These are phyloP conservation scores for Ridgeia piscesae DNA, from an alignment of 1,140 invertebrate species.

Conservation along the genomic window DNA sequence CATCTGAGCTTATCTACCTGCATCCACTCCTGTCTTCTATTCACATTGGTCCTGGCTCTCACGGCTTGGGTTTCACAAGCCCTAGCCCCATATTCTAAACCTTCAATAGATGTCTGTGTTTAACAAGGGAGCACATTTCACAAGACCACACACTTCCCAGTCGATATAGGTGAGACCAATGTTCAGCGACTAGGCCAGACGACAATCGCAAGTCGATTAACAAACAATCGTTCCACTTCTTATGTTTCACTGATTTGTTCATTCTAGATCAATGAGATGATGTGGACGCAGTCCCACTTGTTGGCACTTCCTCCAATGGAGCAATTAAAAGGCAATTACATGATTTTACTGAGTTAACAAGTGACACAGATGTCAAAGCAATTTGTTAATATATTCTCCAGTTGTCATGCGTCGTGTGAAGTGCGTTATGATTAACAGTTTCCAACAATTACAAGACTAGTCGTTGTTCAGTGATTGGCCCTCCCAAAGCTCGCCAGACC, in stretches of 20 bases:
- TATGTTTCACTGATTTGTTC: not conserved
- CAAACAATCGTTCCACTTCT: not conserved
- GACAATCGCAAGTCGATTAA: not conserved
- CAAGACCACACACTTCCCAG: slow-evolving; percentile 3
- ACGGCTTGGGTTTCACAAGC: not conserved
- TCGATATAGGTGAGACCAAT: not conserved
- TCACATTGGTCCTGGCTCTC: not conserved
- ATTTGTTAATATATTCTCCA: not conserved
- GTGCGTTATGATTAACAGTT: not conserved
- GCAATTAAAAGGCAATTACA: not conserved
- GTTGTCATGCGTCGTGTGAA: not conserved
- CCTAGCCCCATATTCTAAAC: not conserved
- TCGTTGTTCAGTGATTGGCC: not conserved
- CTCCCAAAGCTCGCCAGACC: not conserved
- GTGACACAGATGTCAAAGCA: not conserved
- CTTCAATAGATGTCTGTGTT: not conserved
- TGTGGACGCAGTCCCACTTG: not conserved
- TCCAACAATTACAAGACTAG: not conserved
- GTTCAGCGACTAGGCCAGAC: not conserved
- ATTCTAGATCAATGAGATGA: not conserved
- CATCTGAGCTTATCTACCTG: not conserved
- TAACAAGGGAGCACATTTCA: not conserved
- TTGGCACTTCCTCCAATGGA: not conserved
- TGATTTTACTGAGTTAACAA: not conserved
- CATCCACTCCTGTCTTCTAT: not conserved